phyloP scores from a whole-genome alignment of 1,140 invertebrate genomes.

The Ceratosolen solmsi region DNA sequence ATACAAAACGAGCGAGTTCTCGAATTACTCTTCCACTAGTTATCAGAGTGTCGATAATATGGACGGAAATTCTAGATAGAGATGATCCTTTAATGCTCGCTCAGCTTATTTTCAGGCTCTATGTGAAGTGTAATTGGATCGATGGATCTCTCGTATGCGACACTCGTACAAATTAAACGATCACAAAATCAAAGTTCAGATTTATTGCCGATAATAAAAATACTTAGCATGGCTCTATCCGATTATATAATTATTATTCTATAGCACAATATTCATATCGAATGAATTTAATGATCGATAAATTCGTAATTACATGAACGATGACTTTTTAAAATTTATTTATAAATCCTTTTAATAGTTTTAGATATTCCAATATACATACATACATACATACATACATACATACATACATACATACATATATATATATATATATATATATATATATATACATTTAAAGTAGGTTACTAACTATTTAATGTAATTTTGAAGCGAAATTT shows the following conservation, averaged over 20 bases:
- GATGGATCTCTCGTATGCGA: background rate
- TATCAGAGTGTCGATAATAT: constrained; percentile 19
- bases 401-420: background rate
- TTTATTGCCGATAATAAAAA: background rate
- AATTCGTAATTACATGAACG: too few species aligned
- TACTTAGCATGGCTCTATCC: background rate
- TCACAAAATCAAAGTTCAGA: background rate
- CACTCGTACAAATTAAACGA: background rate
- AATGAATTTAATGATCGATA: too few species aligned
- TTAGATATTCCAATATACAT: background rate
- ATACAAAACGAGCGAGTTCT: constrained; percentile 4
- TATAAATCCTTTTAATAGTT: background rate
- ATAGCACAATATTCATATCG: too few species aligned
- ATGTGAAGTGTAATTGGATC: constrained; percentile 23
- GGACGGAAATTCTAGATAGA: constrained; percentile 27
- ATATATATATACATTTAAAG: too few species aligned
- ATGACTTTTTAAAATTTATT: background rate
- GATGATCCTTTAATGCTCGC: background rate
- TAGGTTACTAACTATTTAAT: too few species aligned
- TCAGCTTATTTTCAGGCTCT: constrained; percentile 17
- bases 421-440: too few species aligned
- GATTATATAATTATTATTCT: too few species aligned
- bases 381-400: background rate
- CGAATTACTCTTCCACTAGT: constrained; percentile 18
- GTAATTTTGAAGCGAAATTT: too few species aligned